Evolutionary conservation across 1,140 invertebrate species (phyloP), one percentile per base, ranked within the genome.

Genomic region (Aphelenchoides avenae): DNA sequence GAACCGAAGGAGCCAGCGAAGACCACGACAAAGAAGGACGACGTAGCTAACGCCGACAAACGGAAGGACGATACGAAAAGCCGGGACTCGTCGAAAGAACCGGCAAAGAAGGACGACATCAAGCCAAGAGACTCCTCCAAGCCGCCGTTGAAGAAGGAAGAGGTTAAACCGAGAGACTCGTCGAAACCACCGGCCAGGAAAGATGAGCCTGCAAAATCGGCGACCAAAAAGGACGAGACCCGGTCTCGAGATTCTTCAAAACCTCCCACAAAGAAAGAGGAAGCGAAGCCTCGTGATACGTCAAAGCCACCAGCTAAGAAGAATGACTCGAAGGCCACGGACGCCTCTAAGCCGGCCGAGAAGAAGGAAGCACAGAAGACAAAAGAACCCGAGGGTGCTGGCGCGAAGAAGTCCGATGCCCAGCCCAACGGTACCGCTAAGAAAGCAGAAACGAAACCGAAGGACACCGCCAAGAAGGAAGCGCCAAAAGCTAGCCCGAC

Each of bases 401-500:
- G 27, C n/a, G 49, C 39, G 5, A 15, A 26, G 2, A 53, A 53
- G 27, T n/a, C 5, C 36, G 24, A 56, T n/a, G n/a, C n/a, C n/a
- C n/a, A n/a, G n/a, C n/a, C n/a, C n/a, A n/a, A n/a, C n/a, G n/a
- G n/a, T n/a, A n/a, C n/a, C 11, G 42, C 39, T 51, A 49, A 48
- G 29, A 3, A 52, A 24, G 3, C 47, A 9, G 13, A 13, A 46
- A 26, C 9, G n/a, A 1, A 24, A 30, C 5, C 9, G 24, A 47
- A 52, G 44, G 50, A 52, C 33, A 2, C n/a, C 5, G 20, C 11
- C 15, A 41, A 56, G 40, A 55, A 56, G 29, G 11, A 20, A 1
- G 20, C 27, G 13, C 37, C 26, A 52, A 41, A 41, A 53, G 50
- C 26, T 49, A 53, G 51, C 41, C 11, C 4, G 22, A 22, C 49